Evolutionary conservation across 2,797 vertebrate genomes (phyloP), one percentile per base, ranked within the genome.

Genomic region (Coluber constrictor): DNA sequence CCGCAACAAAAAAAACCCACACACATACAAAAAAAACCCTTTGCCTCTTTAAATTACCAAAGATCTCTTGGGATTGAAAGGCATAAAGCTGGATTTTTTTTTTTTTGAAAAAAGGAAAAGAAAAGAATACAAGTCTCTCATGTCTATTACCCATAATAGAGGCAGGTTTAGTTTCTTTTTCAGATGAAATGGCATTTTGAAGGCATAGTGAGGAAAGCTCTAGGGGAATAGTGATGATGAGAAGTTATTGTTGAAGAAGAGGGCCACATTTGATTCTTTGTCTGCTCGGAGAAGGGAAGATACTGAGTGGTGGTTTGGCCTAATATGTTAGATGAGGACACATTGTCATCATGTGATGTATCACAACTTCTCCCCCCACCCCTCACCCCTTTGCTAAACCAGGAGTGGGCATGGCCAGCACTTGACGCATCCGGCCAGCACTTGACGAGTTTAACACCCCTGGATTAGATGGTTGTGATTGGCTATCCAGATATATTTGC

Each of bases 1-100:
- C 32, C 20, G 18, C 74, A 83, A 11, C 74, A 10, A 12, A 10
- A 93, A 74, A 43, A 47, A 79, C 93, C 91, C 37, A 51, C 47
- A 51, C 6, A 47, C 47, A 47, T 1, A 47, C 1, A 23, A 10
- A 93, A 74, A 43, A 43, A 94, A 92, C 29, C 61, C 90, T 56
- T 92, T 79, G 63, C 79, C 59, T 92, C 88, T 93, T 60, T 91
- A 92, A 93, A 93, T 88, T 87, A 92, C 90, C 43, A 1, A n/a
- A 56, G n/a, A 51, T 66, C 91, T 79, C 91, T 70, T 1, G 92
- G 92, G 93, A 93, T 18, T 0, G 88, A 86, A 61, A 6, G 27
- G 3, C 61, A 15, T 54, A 7, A 13, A 29, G 61, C 70, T 4
- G 16, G 5, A 54, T 47, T 66, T 61, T 59, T 23, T 37, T 66